Conservation (phyloP, 1,140 invertebrate species). For the Leptonema lineaticorne region DNA sequence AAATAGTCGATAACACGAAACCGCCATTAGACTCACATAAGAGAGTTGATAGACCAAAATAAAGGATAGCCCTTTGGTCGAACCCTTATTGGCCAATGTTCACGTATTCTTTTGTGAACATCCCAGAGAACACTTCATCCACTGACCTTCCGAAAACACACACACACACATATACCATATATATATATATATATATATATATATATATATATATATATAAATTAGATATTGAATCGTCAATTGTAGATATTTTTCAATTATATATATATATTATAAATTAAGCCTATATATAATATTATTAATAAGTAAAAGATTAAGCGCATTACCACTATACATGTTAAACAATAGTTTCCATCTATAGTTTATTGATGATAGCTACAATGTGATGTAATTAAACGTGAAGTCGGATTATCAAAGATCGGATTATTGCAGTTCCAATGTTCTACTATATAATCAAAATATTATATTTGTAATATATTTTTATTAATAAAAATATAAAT, state of each 20-base stretch:
- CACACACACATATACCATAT: too few species aligned
- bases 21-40: slow-evolving; percentile 29
- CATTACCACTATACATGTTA: too few species aligned
- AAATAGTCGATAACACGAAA: slow-evolving; percentile 29
- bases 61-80: slow-evolving; percentile 13
- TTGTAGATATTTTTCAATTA: too few species aligned
- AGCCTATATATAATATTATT: too few species aligned
- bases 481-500: not conserved
- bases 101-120: slow-evolving; percentile 11
- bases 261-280: too few species aligned
- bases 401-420: not conserved
- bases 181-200: too few species aligned
- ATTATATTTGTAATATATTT: not conserved
- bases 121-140: not conserved
- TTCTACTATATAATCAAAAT: not conserved
- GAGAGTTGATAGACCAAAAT: slow-evolving; percentile 29
- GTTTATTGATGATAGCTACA: too few species aligned
- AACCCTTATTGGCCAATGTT: not conserved
- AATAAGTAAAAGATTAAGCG: too few species aligned
- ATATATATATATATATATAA: too few species aligned
- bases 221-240: slow-evolving; percentile 21
- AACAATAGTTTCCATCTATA: too few species aligned
- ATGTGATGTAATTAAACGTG: too few species aligned
- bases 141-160: not conserved
- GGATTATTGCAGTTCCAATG: not conserved